Base-by-base conservation (phyloP, 2,888 invertebrate species). In the Pyrrhosoma nymphula region DNA sequence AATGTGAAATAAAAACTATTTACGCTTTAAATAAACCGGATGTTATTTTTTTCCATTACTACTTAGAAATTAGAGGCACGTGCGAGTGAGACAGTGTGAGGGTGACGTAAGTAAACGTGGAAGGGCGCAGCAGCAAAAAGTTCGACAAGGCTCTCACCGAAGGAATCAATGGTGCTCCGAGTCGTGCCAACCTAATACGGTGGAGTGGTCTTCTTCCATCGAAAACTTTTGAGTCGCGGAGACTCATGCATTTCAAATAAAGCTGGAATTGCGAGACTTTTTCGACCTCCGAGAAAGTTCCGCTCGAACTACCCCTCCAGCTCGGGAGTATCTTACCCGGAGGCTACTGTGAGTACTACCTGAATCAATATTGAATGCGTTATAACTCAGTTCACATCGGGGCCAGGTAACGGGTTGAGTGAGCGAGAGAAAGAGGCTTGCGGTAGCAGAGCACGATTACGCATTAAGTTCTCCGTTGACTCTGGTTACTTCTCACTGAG, bases 161-260 rank as follows among this genome's bases (percentile, higher is more conserved):
- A 16, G 14, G 82, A 18, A 35, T 82, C 82, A 35, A 82, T 82
- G 82, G 35, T 60, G n/a, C n/a, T 69, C 8, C 69, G n/a, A n/a
- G 69, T 10, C 69, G 14, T 35, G 35, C 35, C 35, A 14, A 12
- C 16, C 82, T 35, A 35, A 82, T 35, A 26, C 23, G 69, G 69
- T 26, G 30, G 82, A 82, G 82, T 35, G 82, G 82, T 30, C 35
- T 82, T 82, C 82, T 82, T 35, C 26, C 82, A 16, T 30, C 35
- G 82, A 82, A 82, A 82, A 82, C 35, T 82, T 82, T 10, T n/a
- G 12, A 35, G 75, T 69, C 10, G 35, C 82, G 35, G 18, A 60
- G 82, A 82, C 82, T 82, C 82, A 82, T 82, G 82, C 82, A 82
- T 82, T 82, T 12, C 82, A 35, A 82, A 82, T 82, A 35, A 35